Evolutionary conservation across 1,140 invertebrate species (phyloP).

Genomic region (Ruditapes philippinarum): DNA sequence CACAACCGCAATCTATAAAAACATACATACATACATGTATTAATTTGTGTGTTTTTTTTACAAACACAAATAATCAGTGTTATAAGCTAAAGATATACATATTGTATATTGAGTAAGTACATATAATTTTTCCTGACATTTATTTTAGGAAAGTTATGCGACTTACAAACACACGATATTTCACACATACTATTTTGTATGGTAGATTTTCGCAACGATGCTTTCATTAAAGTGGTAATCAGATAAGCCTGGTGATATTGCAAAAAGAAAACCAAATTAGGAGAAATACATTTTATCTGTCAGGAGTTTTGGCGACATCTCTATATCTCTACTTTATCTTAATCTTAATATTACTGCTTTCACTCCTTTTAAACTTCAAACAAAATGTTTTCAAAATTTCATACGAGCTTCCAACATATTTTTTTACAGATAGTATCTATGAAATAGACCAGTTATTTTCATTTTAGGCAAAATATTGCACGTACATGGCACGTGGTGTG

Average conservation of each 20-base stretch:
- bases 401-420: slow-evolving; percentile 7
- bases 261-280: slow-evolving; percentile 52
- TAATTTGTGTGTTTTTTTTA: too few relatives aligned
- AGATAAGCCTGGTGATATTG: slow-evolving; percentile 26
- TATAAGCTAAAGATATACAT: too few relatives aligned
- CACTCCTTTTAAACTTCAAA: slow-evolving; percentile 47
- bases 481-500: not conserved
- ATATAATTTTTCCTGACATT: too few relatives aligned
- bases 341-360: slow-evolving; percentile 57
- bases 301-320: slow-evolving; percentile 59
- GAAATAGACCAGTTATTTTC: slow-evolving; percentile 11
- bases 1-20: too few relatives aligned
- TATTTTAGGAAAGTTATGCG: too few relatives aligned
- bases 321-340: slow-evolving; percentile 59
- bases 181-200: not conserved
- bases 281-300: slow-evolving; percentile 47
- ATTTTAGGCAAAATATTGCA: not conserved
- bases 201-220: slow-evolving; percentile 19
- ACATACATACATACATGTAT: too few relatives aligned
- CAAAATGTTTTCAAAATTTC: slow-evolving; percentile 46
- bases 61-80: too few relatives aligned
- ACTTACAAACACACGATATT: too few relatives aligned
- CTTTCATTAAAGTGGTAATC: slow-evolving; percentile 15
- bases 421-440: slow-evolving; percentile 1
- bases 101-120: too few relatives aligned